These are phyloP conservation scores for Anolis sagrei DNA, from an alignment of 2,113 vertebrate species.

Conservation along the genomic window DNA sequence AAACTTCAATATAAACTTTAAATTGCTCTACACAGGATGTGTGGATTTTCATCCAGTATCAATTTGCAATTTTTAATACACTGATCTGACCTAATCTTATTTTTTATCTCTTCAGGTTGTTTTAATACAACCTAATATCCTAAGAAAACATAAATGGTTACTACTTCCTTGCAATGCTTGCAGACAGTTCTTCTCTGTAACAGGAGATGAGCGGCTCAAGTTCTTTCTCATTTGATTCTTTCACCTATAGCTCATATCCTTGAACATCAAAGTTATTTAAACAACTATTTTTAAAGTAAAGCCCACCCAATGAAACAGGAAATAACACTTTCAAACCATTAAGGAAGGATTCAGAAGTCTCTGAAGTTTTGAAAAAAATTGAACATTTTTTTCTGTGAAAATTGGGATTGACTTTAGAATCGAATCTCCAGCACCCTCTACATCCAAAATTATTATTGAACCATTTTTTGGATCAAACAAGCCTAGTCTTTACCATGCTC, in stretches of 20 bases:
- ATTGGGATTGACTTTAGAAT: no score
- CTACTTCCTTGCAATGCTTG: background rate
- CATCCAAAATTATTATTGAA: no score
- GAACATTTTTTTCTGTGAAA: no score
- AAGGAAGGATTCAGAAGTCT: no score
- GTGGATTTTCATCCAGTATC: conserved; percentile 1
- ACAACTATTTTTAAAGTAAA: no score
- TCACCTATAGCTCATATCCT: background rate
- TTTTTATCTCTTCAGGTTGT: conserved; percentile 1
- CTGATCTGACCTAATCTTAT: conserved; percentile 1
- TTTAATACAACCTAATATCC: background rate
- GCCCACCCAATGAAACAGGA: no score
- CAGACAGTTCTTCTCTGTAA: background rate
- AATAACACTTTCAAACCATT: no score
- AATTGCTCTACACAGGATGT: background rate
- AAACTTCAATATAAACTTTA: conserved; percentile 32
- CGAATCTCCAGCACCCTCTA: no score
- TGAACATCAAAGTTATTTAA: background rate
- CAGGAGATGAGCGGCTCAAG: background rate
- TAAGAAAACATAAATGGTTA: background rate
- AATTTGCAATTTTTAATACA: conserved; percentile 25
- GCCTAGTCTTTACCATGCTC: no score
- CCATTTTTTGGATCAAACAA: no score
- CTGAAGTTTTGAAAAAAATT: no score
- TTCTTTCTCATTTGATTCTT: background rate